Evolutionary conservation across 2,888 invertebrate genomes (phyloP), one percentile per base, ranked within the genome.

Genomic region (Tachina lurida): DNA sequence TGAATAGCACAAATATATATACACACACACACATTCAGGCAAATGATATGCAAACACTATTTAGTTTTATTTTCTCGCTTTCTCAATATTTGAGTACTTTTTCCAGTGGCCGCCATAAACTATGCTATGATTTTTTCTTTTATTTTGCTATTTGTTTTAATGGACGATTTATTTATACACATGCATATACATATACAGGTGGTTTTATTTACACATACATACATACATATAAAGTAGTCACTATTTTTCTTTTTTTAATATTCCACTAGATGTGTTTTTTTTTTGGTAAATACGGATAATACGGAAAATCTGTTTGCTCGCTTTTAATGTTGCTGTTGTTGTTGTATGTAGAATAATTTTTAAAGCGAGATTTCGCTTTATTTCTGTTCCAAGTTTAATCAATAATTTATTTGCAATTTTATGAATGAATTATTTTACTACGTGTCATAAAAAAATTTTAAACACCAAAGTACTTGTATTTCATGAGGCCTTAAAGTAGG

Each of bases 61-160:
- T 65, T 49, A 54, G 17, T 17, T 79, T 62, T 79, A 54, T 78
- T 62, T 78, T 45, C 54, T 39, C 62, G 17, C 19, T 41, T 49
- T 54, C 31, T 22, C 56, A 73, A 65, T 79, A 56, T 73, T 70
- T 67, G 17, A 56, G n/a, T 41, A 56, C 15, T 45, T 10, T 45
- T 10, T 65, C 49, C n/a, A 47, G n/a, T 41, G 39, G 45, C 68
- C 63, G 75, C 81, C 81, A 68, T 62, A 68, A 81, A 75, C 65
- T 75, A 75, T 75, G 75, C 75, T 41, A 75, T 54, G 22, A 62
- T 60, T 62, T 71, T 62, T 54, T 15, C 62, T 78, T 70, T 41
- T 52, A n/a, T n/a, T 62, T 78, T 41, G 62, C 15, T 52, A 39
- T 62, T 39, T 60, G 8, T 47, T 31, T 31, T 31, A 47, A 41